Base-by-base conservation (phyloP, 2,113 vertebrate genomes). In the Gulo gulo region DNA sequence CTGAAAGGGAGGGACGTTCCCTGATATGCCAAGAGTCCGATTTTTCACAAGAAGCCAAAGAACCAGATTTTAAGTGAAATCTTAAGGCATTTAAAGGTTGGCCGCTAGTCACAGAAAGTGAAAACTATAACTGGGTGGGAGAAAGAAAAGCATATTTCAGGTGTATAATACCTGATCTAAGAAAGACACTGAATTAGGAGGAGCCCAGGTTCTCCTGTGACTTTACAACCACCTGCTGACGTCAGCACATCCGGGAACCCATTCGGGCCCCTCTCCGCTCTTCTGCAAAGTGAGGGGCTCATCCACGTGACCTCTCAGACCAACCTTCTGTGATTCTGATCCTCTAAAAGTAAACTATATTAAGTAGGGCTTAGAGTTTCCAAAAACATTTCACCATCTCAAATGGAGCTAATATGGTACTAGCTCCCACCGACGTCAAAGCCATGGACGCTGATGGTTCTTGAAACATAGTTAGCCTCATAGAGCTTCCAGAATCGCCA, bases 351-450 rank as follows among this genome's bases (percentile, higher is more conserved):
- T 78, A 67, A 73, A 96, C 78, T 85, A 39, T 67, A 42, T 82
- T 93, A 81, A 88, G 76, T 29, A 82, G 31, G 36, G 83, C 73
- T 96, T 91, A n/a, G 0, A 55, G 52, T 81, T 96, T 95, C 73
- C 61, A 36, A 87, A 83, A 93, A 59, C 91, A 94, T 86, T 87
- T 76, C 88, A 73, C 47, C 14, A 76, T 71, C 42, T 93, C 79
- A 65, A 11, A 87, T 67, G 76, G 76, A 87, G 78, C 78, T 47
- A 65, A 93, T 61, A 97, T 7, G 55, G 94, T 84, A 76, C 83
- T 14, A 93, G 47, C 13, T 45, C 74, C 80, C 78, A 45, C 52
- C 45, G 65, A 0, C 36, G 63, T 61, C 90, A 90, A 88, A 85
- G 52, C 69, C 79, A 50, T 29, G 13, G 74, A 47, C 26, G 71